Percentiles rank a stretch among this genome's conserved stretches.
These are phyloP conservation scores for Macroramphosus scolopax DNA, from an alignment of 2,797 vertebrate species.

Conservation along the genomic window DNA sequence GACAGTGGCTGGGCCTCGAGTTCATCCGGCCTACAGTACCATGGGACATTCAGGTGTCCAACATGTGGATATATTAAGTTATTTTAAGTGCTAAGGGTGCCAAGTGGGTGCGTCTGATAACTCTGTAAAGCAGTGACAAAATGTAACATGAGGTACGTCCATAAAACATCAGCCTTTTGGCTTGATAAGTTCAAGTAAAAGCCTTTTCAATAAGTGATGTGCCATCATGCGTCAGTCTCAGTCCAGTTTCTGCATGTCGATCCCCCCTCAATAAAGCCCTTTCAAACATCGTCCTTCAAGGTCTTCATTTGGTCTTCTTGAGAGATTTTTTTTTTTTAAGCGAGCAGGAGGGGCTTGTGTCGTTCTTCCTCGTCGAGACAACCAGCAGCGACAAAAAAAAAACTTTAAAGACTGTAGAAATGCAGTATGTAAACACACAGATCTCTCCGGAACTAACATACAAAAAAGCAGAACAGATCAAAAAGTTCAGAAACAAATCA, in stretches of 20 bases:
- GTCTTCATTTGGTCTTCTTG: slow-evolving; percentile 80
- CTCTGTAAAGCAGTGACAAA: slow-evolving; percentile 53
- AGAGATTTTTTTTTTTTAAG: slow-evolving; percentile 68
- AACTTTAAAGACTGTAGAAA: slow-evolving; percentile 72
- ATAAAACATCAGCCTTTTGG: slow-evolving; percentile 56
- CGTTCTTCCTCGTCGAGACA: slow-evolving; percentile 67
- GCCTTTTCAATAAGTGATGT: slow-evolving; percentile 56
- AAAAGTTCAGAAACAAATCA: slow-evolving; percentile 65
- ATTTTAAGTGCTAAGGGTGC: slow-evolving; percentile 57
- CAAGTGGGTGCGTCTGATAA: slow-evolving; percentile 30
- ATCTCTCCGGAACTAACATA: slow-evolving; percentile 55
- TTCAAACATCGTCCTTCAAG: slow-evolving; percentile 43
- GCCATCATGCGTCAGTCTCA: no score
- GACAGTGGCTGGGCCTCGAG: slow-evolving; percentile 52
- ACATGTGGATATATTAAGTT: slow-evolving; percentile 29
- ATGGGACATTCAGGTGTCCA: slow-evolving; percentile 44
- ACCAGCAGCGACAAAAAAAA: slow-evolving; percentile 67
- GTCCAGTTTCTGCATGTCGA: no score
- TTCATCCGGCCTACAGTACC: slow-evolving; percentile 63
- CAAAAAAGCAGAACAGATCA: slow-evolving; percentile 49
- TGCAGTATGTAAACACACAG: slow-evolving; percentile 75
- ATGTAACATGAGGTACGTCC: slow-evolving; percentile 73
- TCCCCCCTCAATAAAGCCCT: slow-evolving; percentile 36
- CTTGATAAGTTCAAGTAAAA: slow-evolving; percentile 76
- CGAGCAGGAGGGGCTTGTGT: slow-evolving; percentile 59